Evolutionary conservation across 2,888 invertebrate genomes (phyloP), one percentile per base, ranked within the genome.

Genomic region (Halocaridina rubra): DNA sequence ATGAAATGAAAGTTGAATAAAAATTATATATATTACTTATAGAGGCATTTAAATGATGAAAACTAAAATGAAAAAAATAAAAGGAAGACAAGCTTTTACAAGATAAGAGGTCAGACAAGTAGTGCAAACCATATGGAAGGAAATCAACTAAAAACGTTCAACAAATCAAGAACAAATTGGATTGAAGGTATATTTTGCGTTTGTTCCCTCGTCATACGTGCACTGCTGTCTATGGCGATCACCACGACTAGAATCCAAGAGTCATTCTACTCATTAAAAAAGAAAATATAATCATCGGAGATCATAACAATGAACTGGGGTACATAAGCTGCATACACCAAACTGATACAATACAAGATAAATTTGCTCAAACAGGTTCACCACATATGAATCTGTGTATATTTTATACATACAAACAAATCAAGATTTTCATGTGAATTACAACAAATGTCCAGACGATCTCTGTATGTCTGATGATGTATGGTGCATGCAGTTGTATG

Each of bases 181-280:
- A n/a, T n/a, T n/a, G n/a, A n/a, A n/a, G n/a, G n/a, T n/a, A 53
- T 53, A 19, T 19, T 53, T 53, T 53, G 53, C 64, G 33, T 32
- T 64, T 24, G n/a, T 39, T 69, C 39, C 67, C 19, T 8, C 69
- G 16, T 32, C 69, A 46, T 22, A 29, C 24, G 53, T 76, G 69
- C 71, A 77, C 59, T 77, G 80, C 81, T 32, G 76, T 76, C 75
- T 75, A 81, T 81, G 81, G 81, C 72, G 72, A 32, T 78, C 72
- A 82, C 71, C 72, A 57, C 76, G 82, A 84, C 82, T 84, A 84
- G 82, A 84, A 78, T 84, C 82, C 77, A 77, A 61, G 82, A 78
- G 82, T 84, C 82, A 77, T 57, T 78, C 30, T 19, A 22, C 32
- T 30, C 32, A 7, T 72, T 33, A 72, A 33, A 19, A 22, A 22